A percentile compares a stretch with the other conserved stretches of the same genome.
These are phyloP conservation scores for Cryptomyrus ogoouensis DNA, from an alignment of 2,113 vertebrate species.

Conservation along the genomic window DNA sequence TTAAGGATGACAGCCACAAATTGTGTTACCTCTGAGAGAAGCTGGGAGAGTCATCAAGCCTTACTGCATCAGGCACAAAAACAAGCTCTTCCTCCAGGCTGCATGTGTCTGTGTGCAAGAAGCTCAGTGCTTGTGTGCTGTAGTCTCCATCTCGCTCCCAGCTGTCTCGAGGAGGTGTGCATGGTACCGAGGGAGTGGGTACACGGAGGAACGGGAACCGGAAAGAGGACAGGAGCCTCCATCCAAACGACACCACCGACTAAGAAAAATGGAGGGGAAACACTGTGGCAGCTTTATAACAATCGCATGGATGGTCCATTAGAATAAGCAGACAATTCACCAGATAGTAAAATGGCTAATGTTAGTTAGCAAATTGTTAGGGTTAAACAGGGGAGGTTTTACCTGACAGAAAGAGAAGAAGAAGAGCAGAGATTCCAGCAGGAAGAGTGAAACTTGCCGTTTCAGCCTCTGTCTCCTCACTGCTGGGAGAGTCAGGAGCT, in stretches of 20 bases:
- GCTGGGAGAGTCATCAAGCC: constrained; percentile 44
- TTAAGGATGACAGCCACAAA: neutral
- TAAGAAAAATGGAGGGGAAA: constrained; percentile 23
- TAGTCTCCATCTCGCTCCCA: constrained; percentile 51
- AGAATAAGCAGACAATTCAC: neutral
- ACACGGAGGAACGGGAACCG: constrained; percentile 37
- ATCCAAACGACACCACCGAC: constrained; percentile 44
- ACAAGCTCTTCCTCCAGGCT: constrained; percentile 58
- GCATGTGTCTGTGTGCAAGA: constrained; percentile 44
- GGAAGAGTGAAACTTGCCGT: constrained; percentile 51
- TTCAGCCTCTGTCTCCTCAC: constrained; percentile 63
- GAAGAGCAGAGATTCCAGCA: constrained; percentile 50
- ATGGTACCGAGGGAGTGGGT: constrained; percentile 49
- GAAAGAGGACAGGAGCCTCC: constrained; percentile 57
- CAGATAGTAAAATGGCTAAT: neutral
- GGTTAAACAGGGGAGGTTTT: neutral
- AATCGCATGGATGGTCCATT: neutral
- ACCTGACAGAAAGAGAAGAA: constrained; percentile 65
- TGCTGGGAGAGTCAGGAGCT: constrained; percentile 62
- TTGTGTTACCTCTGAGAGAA: constrained; percentile 48
- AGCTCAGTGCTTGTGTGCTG: constrained; percentile 54
- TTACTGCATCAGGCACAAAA: constrained; percentile 27
- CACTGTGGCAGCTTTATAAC: neutral
- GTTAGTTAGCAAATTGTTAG: neutral
- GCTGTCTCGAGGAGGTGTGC: constrained; percentile 61